A percentile compares a stretch with the other conserved stretches of the same genome.
Conservation (phyloP, 2,888 invertebrate species). For the Vannuccia rotundouncinata region DNA sequence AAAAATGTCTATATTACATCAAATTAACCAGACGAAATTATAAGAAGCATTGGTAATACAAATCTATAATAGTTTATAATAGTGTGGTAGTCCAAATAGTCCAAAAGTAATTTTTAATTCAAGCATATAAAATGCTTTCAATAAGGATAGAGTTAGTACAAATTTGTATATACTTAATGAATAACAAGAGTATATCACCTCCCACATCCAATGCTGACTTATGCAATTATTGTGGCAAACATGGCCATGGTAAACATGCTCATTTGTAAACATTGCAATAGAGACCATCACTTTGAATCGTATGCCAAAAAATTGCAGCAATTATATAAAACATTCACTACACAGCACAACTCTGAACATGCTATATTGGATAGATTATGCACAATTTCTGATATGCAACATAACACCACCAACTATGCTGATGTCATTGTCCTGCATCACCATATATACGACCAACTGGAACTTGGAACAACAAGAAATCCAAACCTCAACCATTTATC, state of each 20-base stretch:
- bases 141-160: no score
- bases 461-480: not conserved
- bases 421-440: not conserved
- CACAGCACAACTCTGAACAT: not conserved
- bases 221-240: constrained; percentile 19
- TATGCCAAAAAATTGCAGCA: not conserved
- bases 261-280: not conserved
- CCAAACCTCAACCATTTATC: not conserved
- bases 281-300: not conserved
- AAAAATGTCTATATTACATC: no score
- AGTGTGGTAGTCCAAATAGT: no score
- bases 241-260: constrained; percentile 7
- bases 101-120: no score
- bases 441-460: constrained; percentile 21
- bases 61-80: no score
- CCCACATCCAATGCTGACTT: no score
- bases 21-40: no score
- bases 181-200: no score
- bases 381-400: not conserved
- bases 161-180: no score
- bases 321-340: not conserved
- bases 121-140: no score
- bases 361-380: not conserved
- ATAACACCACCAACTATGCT: not conserved
- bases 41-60: no score